phyloP scores from a whole-genome alignment of 2,888 invertebrate species.

The Halictus quadricinctus region DNA sequence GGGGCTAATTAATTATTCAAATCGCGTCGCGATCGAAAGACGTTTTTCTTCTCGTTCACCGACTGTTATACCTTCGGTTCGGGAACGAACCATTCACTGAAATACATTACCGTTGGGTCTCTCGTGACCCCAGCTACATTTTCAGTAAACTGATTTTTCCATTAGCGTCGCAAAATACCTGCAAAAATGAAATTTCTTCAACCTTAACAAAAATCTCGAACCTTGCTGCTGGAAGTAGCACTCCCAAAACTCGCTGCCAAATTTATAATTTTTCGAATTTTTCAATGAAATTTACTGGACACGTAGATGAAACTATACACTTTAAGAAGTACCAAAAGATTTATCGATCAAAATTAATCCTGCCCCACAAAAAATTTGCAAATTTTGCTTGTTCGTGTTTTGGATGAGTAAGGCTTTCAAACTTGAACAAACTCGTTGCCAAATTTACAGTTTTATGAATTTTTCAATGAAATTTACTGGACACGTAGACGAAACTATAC shows the following conservation, averaged over 20 bases:
- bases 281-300: neutral
- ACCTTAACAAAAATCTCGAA: neutral
- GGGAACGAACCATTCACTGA: neutral
- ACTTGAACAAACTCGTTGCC: neutral
- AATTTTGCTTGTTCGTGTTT: too few relatives aligned
- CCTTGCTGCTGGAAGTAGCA: too few relatives aligned
- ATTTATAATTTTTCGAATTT: neutral
- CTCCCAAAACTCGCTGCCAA: neutral
- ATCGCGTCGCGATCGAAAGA: neutral
- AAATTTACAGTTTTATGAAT: neutral
- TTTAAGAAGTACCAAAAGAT: neutral
- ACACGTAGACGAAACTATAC: neutral
- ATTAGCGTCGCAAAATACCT: too few relatives aligned
- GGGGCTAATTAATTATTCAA: constrained; percentile 2
- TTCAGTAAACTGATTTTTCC: too few relatives aligned
- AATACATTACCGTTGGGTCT: too few relatives aligned
- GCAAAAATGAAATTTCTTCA: neutral
- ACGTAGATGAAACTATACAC: neutral
- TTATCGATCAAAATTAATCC: neutral
- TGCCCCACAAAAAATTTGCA: neutral
- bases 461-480: neutral
- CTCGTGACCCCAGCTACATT: too few relatives aligned
- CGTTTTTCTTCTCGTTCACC: neutral
- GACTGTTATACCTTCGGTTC: neutral
- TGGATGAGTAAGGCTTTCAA: too few relatives aligned